A percentile compares a stretch with the other conserved stretches of the same genome.
phyloP scores from a whole-genome alignment of 2,888 invertebrate genomes.

The Sinotaia quadrata region DNA sequence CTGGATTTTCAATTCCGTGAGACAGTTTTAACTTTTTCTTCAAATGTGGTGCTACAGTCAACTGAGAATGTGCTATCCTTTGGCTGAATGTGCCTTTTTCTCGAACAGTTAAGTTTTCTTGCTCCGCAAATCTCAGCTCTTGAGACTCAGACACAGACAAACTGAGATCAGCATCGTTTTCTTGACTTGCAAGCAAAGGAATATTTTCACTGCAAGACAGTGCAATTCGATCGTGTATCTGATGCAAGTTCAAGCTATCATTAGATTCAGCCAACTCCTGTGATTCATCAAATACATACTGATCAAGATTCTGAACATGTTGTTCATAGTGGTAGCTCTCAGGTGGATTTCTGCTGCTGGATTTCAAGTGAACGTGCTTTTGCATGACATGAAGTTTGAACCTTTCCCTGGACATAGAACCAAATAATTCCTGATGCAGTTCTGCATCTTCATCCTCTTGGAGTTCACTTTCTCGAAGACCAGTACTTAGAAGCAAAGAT shows the following conservation, averaged over 20 bases:
- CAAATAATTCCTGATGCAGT: too few relatives aligned
- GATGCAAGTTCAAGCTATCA: background rate
- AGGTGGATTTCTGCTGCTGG: background rate
- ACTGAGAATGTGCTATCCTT: background rate
- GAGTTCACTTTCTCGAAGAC: too few relatives aligned
- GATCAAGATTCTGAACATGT: background rate
- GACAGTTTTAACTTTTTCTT: slow-evolving; percentile 3
- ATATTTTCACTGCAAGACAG: background rate
- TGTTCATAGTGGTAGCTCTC: background rate
- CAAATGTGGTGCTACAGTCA: background rate
- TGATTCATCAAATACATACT: background rate
- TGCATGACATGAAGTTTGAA: background rate
- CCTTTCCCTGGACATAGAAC: too few relatives aligned
- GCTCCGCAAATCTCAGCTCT: background rate
- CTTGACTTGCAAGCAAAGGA: background rate
- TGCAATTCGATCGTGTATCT: background rate
- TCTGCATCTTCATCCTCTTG: too few relatives aligned
- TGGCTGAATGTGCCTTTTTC: background rate
- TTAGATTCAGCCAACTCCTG: background rate
- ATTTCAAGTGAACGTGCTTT: background rate
- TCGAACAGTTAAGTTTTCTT: background rate
- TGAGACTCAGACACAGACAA: slow-evolving; percentile 4
- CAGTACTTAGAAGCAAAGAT: too few relatives aligned
- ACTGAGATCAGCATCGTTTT: background rate
- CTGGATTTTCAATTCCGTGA: too few relatives aligned